These are phyloP conservation scores for Dilophus febrilis DNA, from an alignment of 2,888 invertebrate species.

Conservation along the genomic window DNA sequence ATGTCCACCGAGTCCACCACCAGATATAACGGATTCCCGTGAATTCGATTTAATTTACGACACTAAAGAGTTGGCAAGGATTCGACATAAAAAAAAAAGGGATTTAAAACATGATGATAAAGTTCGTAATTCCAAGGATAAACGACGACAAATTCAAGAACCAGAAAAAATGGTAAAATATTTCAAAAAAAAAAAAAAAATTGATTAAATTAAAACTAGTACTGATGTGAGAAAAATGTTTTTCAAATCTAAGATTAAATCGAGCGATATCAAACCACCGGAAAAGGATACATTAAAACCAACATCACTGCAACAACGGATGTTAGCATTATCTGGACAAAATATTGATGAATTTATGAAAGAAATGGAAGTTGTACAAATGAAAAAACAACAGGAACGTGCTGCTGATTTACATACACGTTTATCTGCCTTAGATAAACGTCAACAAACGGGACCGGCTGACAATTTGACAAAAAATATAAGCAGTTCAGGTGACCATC, in stretches of 20 bases:
- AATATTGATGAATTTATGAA: constrained; percentile 86
- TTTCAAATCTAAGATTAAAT: constrained; percentile 7
- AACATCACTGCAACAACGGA: constrained; percentile 65
- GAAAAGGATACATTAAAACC: constrained; percentile 38
- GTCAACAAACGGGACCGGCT: not conserved
- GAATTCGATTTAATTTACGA: constrained; percentile 35
- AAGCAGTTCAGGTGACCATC: too few species aligned
- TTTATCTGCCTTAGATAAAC: constrained; percentile 13
- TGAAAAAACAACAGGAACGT: constrained; percentile 52
- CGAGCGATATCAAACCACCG: too few species aligned
- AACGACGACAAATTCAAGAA: too few species aligned
- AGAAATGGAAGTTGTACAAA: constrained; percentile 76
- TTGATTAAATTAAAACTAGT: too few species aligned
- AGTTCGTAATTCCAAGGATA: too few species aligned
- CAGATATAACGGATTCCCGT: constrained; percentile 48
- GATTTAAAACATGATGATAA: too few species aligned
- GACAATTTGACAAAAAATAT: constrained; percentile 28
- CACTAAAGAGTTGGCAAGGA: constrained; percentile 24
- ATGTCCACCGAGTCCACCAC: constrained; percentile 63
- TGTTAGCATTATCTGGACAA: constrained; percentile 78
- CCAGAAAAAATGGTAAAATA: too few species aligned
- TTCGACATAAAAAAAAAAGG: too few species aligned
- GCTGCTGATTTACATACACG: constrained; percentile 39
- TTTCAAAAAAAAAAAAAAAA: too few species aligned
- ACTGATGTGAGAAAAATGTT: too few species aligned